These are phyloP conservation scores for Mungos mungo DNA, from an alignment of 2,113 vertebrate genomes.

Conservation along the genomic window DNA sequence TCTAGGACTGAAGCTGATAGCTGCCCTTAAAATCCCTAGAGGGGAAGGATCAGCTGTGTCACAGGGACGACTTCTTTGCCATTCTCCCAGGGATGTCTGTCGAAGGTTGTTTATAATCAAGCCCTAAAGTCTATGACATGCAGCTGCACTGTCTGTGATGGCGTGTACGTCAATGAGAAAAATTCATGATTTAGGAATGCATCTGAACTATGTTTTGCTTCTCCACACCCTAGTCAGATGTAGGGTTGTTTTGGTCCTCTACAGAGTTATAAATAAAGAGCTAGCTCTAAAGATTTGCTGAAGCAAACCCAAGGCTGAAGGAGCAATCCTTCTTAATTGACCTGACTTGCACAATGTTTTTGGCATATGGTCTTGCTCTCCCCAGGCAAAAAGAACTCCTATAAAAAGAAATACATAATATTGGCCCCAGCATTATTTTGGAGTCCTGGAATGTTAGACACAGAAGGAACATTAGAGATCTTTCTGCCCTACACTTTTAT, in stretches of 20 bases:
- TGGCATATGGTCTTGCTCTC: constrained; percentile 36
- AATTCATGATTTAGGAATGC: constrained; percentile 48
- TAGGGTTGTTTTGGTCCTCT: constrained; percentile 34
- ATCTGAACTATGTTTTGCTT: constrained; percentile 47
- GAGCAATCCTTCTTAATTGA: constrained; percentile 55
- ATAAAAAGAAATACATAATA: constrained; percentile 35
- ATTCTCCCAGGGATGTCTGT: constrained; percentile 32
- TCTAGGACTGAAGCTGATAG: background rate
- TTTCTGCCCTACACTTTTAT: background rate
- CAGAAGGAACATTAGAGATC: background rate
- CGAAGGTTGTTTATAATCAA: constrained; percentile 56
- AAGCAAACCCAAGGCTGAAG: constrained; percentile 44
- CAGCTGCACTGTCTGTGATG: constrained; percentile 66
- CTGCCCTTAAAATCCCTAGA: background rate
- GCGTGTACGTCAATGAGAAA: constrained; percentile 53
- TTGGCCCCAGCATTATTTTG: background rate
- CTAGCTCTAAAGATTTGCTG: constrained; percentile 49
- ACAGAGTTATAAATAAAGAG: constrained; percentile 60
- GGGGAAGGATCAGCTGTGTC: background rate
- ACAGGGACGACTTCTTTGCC: background rate
- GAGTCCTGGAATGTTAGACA: background rate
- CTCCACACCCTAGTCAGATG: constrained; percentile 38
- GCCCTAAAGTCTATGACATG: constrained; percentile 26
- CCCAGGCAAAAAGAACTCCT: constrained; percentile 21
- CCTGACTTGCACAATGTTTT: constrained; percentile 47